These are phyloP conservation scores for Astyanax mexicanus DNA, from an alignment of 2,797 vertebrate species.

Conservation along the genomic window DNA sequence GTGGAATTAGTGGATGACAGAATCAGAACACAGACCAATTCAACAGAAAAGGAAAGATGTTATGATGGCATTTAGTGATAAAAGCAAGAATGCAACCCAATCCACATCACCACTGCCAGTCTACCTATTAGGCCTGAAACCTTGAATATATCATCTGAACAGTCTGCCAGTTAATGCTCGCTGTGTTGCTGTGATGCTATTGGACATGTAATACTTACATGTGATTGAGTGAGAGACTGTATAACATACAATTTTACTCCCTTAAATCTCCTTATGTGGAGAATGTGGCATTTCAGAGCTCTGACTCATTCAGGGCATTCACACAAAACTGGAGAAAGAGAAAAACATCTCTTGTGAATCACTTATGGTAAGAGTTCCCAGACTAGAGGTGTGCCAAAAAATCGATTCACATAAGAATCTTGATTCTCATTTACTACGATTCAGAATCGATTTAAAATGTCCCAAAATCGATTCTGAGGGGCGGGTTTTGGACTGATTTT, in stretches of 20 bases:
- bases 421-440: too few species aligned
- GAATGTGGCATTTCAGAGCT: not conserved
- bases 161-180: not conserved
- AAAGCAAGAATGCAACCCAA: not conserved
- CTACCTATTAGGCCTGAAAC: not conserved
- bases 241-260: not conserved
- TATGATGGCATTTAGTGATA: not conserved
- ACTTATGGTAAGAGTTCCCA: conserved; percentile 31
- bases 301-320: conserved; percentile 1
- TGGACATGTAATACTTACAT: not conserved
- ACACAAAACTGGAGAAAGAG: not conserved
- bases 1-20: not conserved
- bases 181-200: not conserved
- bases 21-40: not conserved
- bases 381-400: too few species aligned
- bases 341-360: conserved; percentile 27
- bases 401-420: too few species aligned
- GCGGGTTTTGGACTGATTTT: too few species aligned
- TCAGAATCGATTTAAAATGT: too few species aligned
- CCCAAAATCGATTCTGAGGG: too few species aligned
- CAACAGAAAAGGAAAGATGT: not conserved
- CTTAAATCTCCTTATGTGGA: conserved; percentile 13
- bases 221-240: not conserved
- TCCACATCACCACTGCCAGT: conserved; percentile 1
- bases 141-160: not conserved